Conservation (phyloP, 2,113 vertebrate species). For the Cyanocitta stelleri region DNA sequence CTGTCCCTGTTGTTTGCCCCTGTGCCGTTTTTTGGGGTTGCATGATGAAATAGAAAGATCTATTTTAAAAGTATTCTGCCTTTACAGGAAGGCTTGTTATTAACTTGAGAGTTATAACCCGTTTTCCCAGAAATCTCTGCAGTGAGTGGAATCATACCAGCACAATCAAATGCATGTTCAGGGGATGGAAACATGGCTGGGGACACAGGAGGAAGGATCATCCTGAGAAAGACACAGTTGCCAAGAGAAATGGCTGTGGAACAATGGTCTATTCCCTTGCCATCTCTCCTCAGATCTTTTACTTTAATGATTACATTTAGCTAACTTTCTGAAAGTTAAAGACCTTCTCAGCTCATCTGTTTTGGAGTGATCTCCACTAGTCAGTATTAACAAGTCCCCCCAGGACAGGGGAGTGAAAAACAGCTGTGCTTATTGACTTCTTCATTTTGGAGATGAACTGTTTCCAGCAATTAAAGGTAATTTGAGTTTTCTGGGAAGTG, state of each 20-base stretch:
- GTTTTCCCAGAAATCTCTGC: not conserved
- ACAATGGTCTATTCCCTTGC: not conserved
- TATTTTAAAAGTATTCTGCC: not conserved
- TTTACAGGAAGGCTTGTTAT: not conserved
- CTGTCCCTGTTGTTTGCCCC: not conserved
- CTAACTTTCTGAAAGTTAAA: not conserved
- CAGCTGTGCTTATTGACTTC: constrained; percentile 12
- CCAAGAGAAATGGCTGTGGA: not conserved
- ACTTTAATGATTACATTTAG: not conserved
- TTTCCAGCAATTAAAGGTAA: constrained; percentile 22
- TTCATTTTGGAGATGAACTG: not conserved
- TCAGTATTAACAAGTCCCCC: not conserved
- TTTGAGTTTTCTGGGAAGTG: constrained; percentile 14
- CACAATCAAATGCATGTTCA: fast-evolving
- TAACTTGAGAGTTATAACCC: not conserved
- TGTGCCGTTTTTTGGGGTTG: not conserved
- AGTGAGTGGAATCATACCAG: not conserved
- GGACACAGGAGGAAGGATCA: not conserved
- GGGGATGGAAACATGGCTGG: not conserved
- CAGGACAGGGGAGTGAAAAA: not conserved
- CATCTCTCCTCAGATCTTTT: not conserved
- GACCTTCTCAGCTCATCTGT: not conserved
- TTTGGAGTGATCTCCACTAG: not conserved
- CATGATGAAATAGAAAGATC: not conserved
- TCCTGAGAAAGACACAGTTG: not conserved